phyloP scores from a whole-genome alignment of 2,888 invertebrate species.

The Ashinkailepas kermadecensis region DNA sequence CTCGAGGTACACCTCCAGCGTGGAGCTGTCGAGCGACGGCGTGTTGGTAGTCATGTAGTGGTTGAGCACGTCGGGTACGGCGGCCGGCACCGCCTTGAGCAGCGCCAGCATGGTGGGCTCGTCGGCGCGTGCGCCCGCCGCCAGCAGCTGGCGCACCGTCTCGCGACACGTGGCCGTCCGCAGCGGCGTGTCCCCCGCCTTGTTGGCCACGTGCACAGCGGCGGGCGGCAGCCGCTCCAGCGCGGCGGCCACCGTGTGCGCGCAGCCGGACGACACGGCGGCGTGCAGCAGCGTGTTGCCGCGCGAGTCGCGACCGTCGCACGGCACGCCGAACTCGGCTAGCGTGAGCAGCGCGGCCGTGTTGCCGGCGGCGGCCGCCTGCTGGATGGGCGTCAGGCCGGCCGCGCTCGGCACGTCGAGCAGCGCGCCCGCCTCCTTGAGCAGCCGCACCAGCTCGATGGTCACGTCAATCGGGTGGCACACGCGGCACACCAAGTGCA shows the following conservation, averaged over 20 bases:
- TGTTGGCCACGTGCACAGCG: constrained; percentile 44
- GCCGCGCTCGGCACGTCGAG: neutral
- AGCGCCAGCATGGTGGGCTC: constrained; percentile 50
- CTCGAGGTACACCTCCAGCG: constrained; percentile 47
- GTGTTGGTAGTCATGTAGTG: constrained; percentile 48
- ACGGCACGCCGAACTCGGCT: constrained; percentile 44
- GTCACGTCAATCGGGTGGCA: constrained; percentile 1
- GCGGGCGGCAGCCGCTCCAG: neutral
- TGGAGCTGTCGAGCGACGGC: constrained; percentile 43
- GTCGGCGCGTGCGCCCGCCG: constrained; percentile 47
- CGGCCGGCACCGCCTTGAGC: constrained; percentile 49
- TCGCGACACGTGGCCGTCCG: constrained; percentile 46
- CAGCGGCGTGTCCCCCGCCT: constrained; percentile 48
- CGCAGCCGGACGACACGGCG: neutral
- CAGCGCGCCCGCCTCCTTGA: neutral
- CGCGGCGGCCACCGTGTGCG: neutral
- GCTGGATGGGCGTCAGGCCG: neutral
- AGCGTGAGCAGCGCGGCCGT: constrained; percentile 35
- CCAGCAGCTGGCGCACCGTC: constrained; percentile 46
- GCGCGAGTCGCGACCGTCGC: constrained; percentile 44
- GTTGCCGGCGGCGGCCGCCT: constrained; percentile 15
- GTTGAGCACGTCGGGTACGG: constrained; percentile 50
- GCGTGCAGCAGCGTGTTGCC: constrained; percentile 43
- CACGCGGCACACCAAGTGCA: neutral
- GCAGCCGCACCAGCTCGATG: constrained; percentile 13